These are phyloP conservation scores for Reinhardtius hippoglossoides DNA, from an alignment of 2,113 vertebrate species.

Conservation along the genomic window DNA sequence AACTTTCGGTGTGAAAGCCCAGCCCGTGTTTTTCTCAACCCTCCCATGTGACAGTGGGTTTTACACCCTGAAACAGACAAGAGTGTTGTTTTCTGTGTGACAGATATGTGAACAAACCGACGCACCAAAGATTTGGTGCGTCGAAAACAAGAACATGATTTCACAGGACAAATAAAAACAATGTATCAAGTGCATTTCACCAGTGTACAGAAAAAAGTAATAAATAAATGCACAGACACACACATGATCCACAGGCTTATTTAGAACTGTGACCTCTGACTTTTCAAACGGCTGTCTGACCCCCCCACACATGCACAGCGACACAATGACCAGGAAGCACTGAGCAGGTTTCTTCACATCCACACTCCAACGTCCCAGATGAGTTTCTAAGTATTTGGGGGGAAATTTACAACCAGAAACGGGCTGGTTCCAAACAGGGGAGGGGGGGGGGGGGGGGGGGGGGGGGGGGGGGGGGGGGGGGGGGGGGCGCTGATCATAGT, in stretches of 20 bases:
- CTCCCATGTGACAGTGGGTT: constrained; percentile 11
- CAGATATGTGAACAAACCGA: background rate
- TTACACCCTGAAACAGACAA: constrained; percentile 17
- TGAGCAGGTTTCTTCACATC: constrained; percentile 67
- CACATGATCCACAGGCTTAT: constrained; percentile 1
- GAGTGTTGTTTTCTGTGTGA: constrained; percentile 16
- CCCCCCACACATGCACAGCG: constrained; percentile 37
- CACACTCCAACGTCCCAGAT: constrained; percentile 48
- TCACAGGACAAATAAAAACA: too few relatives aligned
- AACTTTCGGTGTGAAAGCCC: constrained; percentile 11
- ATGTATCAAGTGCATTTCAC: background rate
- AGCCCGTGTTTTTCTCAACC: background rate
- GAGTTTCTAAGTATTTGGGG: constrained; percentile 56
- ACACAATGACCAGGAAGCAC: constrained; percentile 83
- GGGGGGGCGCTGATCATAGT: constrained; percentile 71
- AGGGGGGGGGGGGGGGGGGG: constrained; percentile 51
- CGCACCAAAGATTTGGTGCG: constrained; percentile 36
- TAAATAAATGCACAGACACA: background rate
- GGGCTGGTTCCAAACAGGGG: constrained; percentile 65
- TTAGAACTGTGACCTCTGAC: constrained; percentile 63
- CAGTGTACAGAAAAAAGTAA: background rate
- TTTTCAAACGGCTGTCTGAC: constrained; percentile 38
- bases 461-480: constrained; percentile 41
- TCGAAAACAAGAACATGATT: background rate
- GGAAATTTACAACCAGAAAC: constrained; percentile 84